Evolutionary conservation across 2,113 vertebrate genomes (phyloP).

Genomic region (Macrotus californicus): DNA sequence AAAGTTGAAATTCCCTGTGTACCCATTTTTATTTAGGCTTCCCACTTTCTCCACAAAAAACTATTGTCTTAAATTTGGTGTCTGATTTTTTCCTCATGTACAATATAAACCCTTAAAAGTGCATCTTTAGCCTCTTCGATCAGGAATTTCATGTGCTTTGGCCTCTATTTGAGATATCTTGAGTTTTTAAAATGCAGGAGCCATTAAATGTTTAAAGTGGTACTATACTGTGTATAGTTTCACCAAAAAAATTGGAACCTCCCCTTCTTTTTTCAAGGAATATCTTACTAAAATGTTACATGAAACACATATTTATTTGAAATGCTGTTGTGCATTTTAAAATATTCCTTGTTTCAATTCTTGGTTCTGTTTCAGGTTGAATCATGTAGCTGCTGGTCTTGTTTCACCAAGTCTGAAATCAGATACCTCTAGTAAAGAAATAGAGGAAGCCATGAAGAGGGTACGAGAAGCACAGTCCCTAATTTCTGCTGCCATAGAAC

Average conservation of each 20-base stretch:
- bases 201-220: background rate
- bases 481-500: conserved; percentile 98
- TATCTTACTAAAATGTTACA: background rate
- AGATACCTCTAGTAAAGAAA: conserved; percentile 96
- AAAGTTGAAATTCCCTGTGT: background rate
- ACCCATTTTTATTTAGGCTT: background rate
- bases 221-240: background rate
- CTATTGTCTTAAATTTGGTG: background rate
- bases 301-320: background rate
- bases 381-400: conserved; percentile 92
- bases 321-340: background rate
- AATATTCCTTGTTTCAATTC: background rate
- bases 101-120: background rate
- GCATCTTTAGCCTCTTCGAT: background rate
- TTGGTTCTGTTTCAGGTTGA: conserved; percentile 83
- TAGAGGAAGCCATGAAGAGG: conserved; percentile 99
- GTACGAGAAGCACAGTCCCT: conserved; percentile 97
- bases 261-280: background rate
- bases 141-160: background rate
- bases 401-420: conserved; percentile 92
- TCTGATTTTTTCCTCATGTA: background rate
- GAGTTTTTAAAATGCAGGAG: background rate
- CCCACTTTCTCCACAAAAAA: background rate
- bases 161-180: background rate
- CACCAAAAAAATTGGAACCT: background rate